Conservation (phyloP, 2,113 vertebrate genomes). For the Pimephales promelas region DNA sequence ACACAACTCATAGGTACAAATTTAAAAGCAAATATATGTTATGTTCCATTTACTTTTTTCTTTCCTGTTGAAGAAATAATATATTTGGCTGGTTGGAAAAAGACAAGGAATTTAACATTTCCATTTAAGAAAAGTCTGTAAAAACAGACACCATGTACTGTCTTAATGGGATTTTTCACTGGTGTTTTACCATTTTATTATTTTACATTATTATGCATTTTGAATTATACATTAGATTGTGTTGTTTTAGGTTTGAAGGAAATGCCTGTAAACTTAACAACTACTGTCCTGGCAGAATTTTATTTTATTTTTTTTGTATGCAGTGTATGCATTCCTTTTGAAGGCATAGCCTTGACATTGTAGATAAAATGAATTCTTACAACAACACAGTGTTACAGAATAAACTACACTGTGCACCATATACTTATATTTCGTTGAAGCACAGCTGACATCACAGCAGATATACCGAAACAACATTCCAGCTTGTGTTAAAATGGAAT, state of each 20-base stretch:
- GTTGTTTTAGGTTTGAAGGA: background rate
- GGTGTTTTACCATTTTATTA: no score
- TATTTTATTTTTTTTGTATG: no score
- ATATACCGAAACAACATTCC: background rate
- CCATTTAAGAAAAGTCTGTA: background rate
- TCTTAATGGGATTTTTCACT: background rate
- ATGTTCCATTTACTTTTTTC: background rate
- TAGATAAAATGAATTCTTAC: background rate
- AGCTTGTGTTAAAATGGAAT: background rate
- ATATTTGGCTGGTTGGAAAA: background rate
- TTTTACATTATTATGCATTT: background rate
- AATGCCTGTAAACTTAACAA: background rate
- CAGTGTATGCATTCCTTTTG: background rate
- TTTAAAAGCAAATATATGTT: slow-evolving; percentile 14
- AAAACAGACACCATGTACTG: background rate
- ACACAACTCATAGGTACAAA: background rate
- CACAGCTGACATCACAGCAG: background rate
- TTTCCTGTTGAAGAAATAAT: background rate
- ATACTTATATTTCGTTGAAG: background rate
- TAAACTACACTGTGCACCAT: background rate
- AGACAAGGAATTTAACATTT: background rate
- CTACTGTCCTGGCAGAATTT: background rate
- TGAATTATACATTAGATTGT: background rate
- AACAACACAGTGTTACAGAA: background rate
- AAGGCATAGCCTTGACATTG: slow-evolving; percentile 5